A percentile compares a stretch with the other conserved stretches of the same genome.
Evolutionary conservation across 1,140 invertebrate species (phyloP).

Genomic region (Anoplolepis gracilipes): DNA sequence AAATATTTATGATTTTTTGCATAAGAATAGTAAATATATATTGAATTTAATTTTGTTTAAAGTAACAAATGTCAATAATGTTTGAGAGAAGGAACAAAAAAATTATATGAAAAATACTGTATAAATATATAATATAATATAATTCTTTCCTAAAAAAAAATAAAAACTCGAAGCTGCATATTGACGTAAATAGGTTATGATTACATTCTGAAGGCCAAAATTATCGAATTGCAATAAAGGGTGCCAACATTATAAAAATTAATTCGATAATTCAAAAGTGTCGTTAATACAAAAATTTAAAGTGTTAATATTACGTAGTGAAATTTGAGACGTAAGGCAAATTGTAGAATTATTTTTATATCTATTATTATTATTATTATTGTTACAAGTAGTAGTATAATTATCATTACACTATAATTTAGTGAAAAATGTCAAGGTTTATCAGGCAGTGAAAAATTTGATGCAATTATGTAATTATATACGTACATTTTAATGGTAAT

Average conservation of each 20-base stretch:
- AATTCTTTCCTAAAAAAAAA: background rate
- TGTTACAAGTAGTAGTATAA: constrained; percentile 26
- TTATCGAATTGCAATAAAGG: background rate
- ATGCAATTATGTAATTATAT: constrained; percentile 13
- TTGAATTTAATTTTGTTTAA: constrained; percentile 2
- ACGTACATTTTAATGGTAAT: constrained; percentile 19
- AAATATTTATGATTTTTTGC: background rate
- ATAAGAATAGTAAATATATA: background rate
- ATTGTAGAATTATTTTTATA: constrained; percentile 39
- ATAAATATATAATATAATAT: constrained; percentile 50
- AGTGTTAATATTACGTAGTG: constrained; percentile 3
- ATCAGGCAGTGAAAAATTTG: constrained; percentile 51
- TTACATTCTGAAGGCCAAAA: constrained; percentile 56
- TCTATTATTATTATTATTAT: constrained; percentile 30
- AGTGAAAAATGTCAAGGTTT: constrained; percentile 33
- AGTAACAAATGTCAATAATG: background rate
- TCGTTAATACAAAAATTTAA: constrained; percentile 23
- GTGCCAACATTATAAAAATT: background rate
- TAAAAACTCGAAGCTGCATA: background rate
- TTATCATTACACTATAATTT: constrained; percentile 44
- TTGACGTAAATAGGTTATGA: constrained; percentile 18
- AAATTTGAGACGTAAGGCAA: constrained; percentile 42
- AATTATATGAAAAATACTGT: constrained; percentile 39
- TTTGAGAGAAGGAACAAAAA: background rate
- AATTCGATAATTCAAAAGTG: background rate